These are phyloP conservation scores for Psittacula cyanocephala DNA, from an alignment of 2,113 vertebrate genomes.

Conservation along the genomic window DNA sequence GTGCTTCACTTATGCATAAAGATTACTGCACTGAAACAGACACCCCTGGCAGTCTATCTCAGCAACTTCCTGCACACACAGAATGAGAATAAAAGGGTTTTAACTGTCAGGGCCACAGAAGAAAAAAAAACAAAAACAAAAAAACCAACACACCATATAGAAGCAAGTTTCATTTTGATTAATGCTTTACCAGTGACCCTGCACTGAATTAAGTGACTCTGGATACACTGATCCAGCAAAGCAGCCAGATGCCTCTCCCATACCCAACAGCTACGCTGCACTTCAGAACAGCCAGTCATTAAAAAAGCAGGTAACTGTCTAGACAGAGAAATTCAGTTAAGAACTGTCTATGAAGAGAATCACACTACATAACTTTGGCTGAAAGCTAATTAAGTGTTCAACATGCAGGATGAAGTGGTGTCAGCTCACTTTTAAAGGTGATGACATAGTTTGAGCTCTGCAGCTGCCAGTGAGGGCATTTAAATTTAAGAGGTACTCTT, in stretches of 20 bases:
- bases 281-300: neutral
- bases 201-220: neutral
- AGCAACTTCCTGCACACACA: neutral
- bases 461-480: neutral
- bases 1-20: neutral
- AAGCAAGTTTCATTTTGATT: neutral
- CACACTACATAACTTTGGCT: neutral
- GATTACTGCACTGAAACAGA: neutral
- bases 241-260: neutral
- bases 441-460: neutral
- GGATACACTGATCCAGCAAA: neutral
- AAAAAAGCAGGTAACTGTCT: neutral
- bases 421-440: neutral
- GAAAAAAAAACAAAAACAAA: neutral
- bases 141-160: neutral
- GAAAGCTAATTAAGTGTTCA: neutral
- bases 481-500: neutral
- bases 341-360: neutral
- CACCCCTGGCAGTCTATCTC: neutral
- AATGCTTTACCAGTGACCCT: neutral
- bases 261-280: neutral
- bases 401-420: neutral
- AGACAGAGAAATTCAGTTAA: neutral
- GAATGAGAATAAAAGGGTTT: neutral
- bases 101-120: neutral